Base-by-base conservation (phyloP, 2,797 vertebrate species). In the Danio aesculapii region DNA sequence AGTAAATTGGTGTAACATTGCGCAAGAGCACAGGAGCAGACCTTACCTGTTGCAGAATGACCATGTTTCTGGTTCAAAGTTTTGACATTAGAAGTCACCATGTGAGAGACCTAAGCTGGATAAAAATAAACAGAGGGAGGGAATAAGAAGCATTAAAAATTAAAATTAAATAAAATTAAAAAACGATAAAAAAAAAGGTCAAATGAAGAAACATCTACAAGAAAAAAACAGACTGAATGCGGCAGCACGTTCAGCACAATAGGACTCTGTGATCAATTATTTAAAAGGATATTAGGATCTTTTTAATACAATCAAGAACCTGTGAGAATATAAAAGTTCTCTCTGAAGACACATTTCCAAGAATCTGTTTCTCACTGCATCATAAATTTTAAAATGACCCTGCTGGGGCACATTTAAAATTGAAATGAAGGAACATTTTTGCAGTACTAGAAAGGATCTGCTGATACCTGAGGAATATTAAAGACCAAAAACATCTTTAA, bases 1-100 rank as follows among this genome's bases (percentile, higher is more conserved):
- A 75, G 19, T 11, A 59, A 43, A 30, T 13, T 30, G 2, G 41
- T 57, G 7, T 53, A 69, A 46, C 16, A 63, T 30, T 44, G 13
- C 61, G 30, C 14, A 73, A 46, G 7, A 16, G 12, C 12, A 19
- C 21, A 21, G 19, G 5, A 46, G 50, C 13, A 53, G 39, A 8
- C 30, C 81, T 68, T 70, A 87, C 86, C 86, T 87, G 84, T 71
- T 87, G 86, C 79, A 87, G 79, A 83, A 87, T 87, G 78, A 87
- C 86, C 86, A 87, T 87, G 79, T 79, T 86, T 87, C 72, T 82
- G 75, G 77, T 77, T 84, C 81, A 87, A 14, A 73, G 58, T 71
- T 75, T 71, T 79, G 83, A 84, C 75, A 81, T 86, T 79, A 84
- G 82, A 80, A 44, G 81, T 75, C 81, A 87, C 70, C 66, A 80